A percentile compares a stretch with the other conserved stretches of the same genome.
Evolutionary conservation across 2,888 invertebrate species (phyloP).

Genomic region (Thelaira solivaga): DNA sequence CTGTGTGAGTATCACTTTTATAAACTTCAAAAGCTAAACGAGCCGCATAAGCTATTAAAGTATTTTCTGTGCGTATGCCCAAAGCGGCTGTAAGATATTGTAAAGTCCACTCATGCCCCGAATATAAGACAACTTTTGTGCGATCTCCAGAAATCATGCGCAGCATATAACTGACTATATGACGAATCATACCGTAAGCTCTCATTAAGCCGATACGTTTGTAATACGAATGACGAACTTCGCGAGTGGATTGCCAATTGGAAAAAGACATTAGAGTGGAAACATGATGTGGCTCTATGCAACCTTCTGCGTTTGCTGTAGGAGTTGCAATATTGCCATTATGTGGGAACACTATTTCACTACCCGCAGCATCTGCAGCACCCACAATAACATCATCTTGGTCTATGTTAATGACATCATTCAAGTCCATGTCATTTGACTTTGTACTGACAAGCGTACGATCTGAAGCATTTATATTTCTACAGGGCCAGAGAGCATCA

Average conservation of each 20-base stretch:
- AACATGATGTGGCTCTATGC: slow-evolving; percentile 85
- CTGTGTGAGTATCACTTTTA: slow-evolving; percentile 81
- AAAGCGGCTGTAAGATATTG: slow-evolving; percentile 89
- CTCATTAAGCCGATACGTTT: slow-evolving; percentile 83
- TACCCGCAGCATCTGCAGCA: slow-evolving; percentile 36
- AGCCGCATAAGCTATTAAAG: slow-evolving; percentile 90
- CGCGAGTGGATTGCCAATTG: slow-evolving; percentile 87
- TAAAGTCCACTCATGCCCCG: slow-evolving; percentile 94
- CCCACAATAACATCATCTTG: slow-evolving; percentile 72
- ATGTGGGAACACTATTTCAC: slow-evolving; percentile 41
- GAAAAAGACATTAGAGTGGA: slow-evolving; percentile 88
- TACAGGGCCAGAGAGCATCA: slow-evolving; percentile 87
- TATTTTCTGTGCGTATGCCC: slow-evolving; percentile 79
- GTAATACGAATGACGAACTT: slow-evolving; percentile 79
- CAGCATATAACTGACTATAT: slow-evolving; percentile 88
- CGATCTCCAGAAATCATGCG: slow-evolving; percentile 87
- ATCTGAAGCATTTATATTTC: slow-evolving; percentile 63
- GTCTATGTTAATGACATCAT: slow-evolving; percentile 77
- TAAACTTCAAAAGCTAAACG: slow-evolving; percentile 93
- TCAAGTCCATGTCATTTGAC: slow-evolving; percentile 70
- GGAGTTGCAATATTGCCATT: slow-evolving; percentile 15
- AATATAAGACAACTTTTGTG: slow-evolving; percentile 87
- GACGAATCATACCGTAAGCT: slow-evolving; percentile 89
- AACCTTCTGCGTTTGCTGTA: slow-evolving; percentile 72
- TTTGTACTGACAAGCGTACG: slow-evolving; percentile 45